Conservation (phyloP, 64 coral and sea anemone species). For the Stylophora pistillata region DNA sequence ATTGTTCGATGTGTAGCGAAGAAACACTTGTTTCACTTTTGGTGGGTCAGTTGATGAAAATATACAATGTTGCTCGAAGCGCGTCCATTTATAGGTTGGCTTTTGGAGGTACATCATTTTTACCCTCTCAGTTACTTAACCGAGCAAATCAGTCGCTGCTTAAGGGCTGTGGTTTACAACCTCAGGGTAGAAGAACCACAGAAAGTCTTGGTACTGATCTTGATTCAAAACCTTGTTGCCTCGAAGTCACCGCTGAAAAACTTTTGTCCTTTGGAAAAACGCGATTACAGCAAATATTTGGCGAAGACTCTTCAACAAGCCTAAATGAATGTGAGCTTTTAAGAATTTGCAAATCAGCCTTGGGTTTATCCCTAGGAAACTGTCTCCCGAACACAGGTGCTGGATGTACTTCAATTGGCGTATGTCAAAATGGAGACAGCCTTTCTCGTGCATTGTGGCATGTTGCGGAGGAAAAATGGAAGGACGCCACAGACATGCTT, state of each 20-base stretch:
- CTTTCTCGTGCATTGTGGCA: slow-evolving; percentile 12
- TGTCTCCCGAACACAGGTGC: background rate
- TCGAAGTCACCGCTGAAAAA: background rate
- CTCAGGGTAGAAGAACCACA: background rate
- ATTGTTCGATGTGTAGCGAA: background rate
- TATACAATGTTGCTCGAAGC: slow-evolving; percentile 9
- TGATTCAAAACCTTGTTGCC: background rate
- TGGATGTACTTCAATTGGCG: background rate
- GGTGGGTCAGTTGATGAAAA: slow-evolving; percentile 8
- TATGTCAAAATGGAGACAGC: background rate
- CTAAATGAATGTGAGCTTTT: slow-evolving; percentile 15
- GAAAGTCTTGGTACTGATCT: background rate
- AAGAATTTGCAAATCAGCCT: background rate
- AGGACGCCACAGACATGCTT: slow-evolving; percentile 7
- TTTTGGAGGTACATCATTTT: background rate
- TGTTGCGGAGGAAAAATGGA: slow-evolving; percentile 15
- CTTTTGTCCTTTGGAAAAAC: slow-evolving; percentile 5
- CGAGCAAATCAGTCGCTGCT: background rate
- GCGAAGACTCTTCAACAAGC: background rate
- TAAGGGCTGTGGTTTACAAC: background rate
- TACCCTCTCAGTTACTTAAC: background rate
- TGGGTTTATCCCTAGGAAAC: background rate
- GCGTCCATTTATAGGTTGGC: background rate
- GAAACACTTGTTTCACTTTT: background rate
- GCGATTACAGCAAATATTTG: background rate